Conservation (phyloP, 2,888 invertebrate species). For the Chymomyza amoena region DNA sequence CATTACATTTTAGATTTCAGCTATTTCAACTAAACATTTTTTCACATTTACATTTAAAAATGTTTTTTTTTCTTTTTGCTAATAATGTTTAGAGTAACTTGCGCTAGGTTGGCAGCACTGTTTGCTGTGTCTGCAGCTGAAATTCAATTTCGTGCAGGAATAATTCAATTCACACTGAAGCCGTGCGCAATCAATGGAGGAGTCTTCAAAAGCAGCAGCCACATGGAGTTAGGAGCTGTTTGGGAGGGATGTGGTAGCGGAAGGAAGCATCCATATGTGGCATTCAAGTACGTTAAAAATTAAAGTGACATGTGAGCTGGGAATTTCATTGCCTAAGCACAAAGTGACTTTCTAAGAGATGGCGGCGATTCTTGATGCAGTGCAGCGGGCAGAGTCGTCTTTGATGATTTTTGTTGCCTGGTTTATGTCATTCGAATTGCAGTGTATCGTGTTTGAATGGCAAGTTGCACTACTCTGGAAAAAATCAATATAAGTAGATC, state of each 20-base stretch:
- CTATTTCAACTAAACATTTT: neutral
- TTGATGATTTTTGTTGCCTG: neutral
- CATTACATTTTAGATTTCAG: slow-evolving; percentile 3
- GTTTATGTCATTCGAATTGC: neutral
- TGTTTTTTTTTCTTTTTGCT: neutral
- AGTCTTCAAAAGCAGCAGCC: neutral
- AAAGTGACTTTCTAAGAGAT: neutral
- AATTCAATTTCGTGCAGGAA: slow-evolving; percentile 62
- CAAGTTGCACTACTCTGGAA: neutral
- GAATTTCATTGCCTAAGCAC: neutral
- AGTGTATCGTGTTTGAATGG: too few relatives aligned
- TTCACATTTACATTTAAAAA: neutral
- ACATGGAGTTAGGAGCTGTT: neutral
- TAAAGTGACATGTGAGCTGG: neutral
- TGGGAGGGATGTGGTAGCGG: neutral
- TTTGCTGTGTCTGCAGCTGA: slow-evolving; percentile 33
- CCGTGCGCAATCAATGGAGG: slow-evolving; percentile 1
- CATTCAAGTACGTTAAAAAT: neutral
- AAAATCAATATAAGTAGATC: neutral
- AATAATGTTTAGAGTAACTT: neutral
- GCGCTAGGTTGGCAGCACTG: slow-evolving; percentile 22
- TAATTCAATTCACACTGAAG: slow-evolving; percentile 60
- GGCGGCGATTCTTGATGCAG: neutral
- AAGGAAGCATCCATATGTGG: neutral
- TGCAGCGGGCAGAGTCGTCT: neutral